Base-by-base conservation (phyloP, 2,888 invertebrate species). In the Glyphotaelius pellucidus region DNA sequence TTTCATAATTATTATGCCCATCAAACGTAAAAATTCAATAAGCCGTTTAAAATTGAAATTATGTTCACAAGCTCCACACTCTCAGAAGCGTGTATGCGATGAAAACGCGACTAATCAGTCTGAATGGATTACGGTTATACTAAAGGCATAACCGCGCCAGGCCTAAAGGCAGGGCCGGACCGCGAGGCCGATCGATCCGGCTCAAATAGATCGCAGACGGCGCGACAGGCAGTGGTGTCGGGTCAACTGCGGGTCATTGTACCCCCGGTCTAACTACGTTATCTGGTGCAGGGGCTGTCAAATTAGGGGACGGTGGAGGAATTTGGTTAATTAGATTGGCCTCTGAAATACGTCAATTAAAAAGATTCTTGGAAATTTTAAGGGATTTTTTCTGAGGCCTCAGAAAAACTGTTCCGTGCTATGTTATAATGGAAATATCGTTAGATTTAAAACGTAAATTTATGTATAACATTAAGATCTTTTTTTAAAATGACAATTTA, bases 141-240 rank as follows among this genome's bases (percentile, higher is more conserved):
- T 42, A 42, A 42, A 42, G 12, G 11, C 42, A 3, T 14, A 3
- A 19, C 42, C 30, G 52, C 0, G 52, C 32, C 32, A 14, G 87
- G 87, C 67, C 47, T 87, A 67, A 47, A 87, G 31, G 87, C 47
- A 87, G 87, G n/a, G 42, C 47, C 52, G n/a, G n/a, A 87, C 87
- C 52, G 52, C 47, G 87, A n/a, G 31, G 15, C 15, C n/a, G 52
- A 87, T 87, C 87, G 87, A 87, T 87, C 15, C 52, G 14, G 31
- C 42, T 52, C 87, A n/a, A 87, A 87, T 87, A 87, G 87, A 87
- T 87, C 67, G 52, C 87, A 87, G 87, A 87, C 87, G 15, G 47
- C 47, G 47, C 47, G 87, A 85, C 25, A 32, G 83, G 35, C 42
- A 25, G 42, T 25, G 2, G 35, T 14, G 30, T 14, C 19, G 67